Conservation (phyloP, 2,888 invertebrate species). For the Euplagia quadripunctaria region DNA sequence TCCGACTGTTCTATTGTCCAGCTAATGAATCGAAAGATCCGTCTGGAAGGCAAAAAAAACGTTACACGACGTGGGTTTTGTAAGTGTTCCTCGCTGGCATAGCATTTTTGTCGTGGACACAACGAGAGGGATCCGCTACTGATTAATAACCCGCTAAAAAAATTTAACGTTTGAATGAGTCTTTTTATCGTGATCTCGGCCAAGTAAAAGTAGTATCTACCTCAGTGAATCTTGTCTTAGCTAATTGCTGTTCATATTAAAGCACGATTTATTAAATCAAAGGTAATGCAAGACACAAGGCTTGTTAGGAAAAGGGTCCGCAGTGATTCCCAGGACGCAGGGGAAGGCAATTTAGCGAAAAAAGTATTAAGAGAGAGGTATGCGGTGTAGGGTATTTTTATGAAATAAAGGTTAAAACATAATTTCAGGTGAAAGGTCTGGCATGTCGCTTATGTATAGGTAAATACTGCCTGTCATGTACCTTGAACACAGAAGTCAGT, state of each 20-base stretch:
- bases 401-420: not conserved
- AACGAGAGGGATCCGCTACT: not conserved
- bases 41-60: slow-evolving; percentile 23
- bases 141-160: not conserved
- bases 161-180: too few relatives aligned
- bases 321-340: slow-evolving; percentile 69
- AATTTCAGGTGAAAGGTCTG: slow-evolving; percentile 34
- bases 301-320: slow-evolving; percentile 72
- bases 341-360: slow-evolving; percentile 72
- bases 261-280: slow-evolving; percentile 41
- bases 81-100: slow-evolving; percentile 24
- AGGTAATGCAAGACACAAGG: slow-evolving; percentile 60
- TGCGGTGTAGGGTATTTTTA: slow-evolving; percentile 34
- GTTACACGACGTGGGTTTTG: slow-evolving; percentile 16
- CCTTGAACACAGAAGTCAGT: not conserved
- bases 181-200: not conserved
- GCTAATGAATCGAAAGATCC: slow-evolving; percentile 20
- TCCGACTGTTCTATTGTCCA: slow-evolving; percentile 16
- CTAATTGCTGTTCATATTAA: not conserved
- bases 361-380: slow-evolving; percentile 73
- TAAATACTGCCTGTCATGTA: not conserved
- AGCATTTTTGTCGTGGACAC: not conserved
- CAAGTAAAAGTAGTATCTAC: too few relatives aligned
- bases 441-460: slow-evolving; percentile 34
- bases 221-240: not conserved